Conservation (phyloP, 2,888 invertebrate species). For the Morpho achilles region DNA sequence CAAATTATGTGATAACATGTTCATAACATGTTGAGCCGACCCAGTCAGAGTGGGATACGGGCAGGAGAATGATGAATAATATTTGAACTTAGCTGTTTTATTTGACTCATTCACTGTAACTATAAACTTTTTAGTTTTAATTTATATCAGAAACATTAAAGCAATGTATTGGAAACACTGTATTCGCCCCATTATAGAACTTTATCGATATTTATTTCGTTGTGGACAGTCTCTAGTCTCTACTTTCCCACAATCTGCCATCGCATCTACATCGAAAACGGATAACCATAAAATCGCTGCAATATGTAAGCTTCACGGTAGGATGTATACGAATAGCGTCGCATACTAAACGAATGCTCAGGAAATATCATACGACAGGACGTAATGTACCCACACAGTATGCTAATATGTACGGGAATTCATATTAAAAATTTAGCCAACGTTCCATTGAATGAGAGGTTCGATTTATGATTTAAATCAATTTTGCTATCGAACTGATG, state of each 20-base stretch:
- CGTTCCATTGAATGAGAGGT: no score
- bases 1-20: no score
- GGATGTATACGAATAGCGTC: conserved; percentile 33
- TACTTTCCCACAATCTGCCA: conserved; percentile 19
- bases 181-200: not conserved
- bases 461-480: no score
- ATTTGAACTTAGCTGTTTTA: no score
- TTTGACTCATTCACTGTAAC: no score
- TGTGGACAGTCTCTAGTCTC: not conserved
- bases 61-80: no score
- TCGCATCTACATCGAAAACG: conserved; percentile 20
- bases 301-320: conserved; percentile 18
- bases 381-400: conserved; percentile 19
- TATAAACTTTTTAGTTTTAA: no score
- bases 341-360: conserved; percentile 44
- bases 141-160: no score
- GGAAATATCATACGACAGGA: conserved; percentile 36
- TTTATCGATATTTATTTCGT: not conserved
- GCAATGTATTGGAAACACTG: no score
- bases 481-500: no score
- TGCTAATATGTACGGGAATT: conserved; percentile 19
- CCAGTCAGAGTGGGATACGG: no score
- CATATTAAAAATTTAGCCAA: conserved; percentile 7
- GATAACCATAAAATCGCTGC: conserved; percentile 18
- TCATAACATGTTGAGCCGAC: no score